Evolutionary conservation across 1,140 invertebrate genomes (phyloP), one percentile per base, ranked within the genome.

Genomic region (Caenorhabditis briggsae): DNA sequence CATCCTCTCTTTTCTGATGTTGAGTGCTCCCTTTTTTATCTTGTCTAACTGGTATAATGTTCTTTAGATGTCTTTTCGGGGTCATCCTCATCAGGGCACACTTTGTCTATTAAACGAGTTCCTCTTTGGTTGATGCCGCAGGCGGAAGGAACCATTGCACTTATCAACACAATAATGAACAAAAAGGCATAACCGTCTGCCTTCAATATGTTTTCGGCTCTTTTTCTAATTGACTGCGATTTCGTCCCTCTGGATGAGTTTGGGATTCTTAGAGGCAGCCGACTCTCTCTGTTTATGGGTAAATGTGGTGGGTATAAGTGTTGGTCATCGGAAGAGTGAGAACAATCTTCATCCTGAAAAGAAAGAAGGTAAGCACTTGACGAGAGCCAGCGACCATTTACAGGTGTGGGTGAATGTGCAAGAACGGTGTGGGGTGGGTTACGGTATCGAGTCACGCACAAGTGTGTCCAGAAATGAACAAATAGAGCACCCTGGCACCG

Each of bases 301-400:
- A 48, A 64, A 83, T 83, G 12, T 83, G 16, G 53, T 59, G 18
- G 7, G 11, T 33, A 33, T 33, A 83, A 83, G 55, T 83, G 58
- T 59, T 59, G 55, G 55, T 83, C 55, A 83, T 59, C 33, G 53
- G 82, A 9, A 12, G 20, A 46, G 20, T 9, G 23, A 48, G 43
- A 59, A 46, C 82, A 43, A 12, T 58, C 48, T 82, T 82, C 56
- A 83, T 83, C 82, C 82, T 83, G 82, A 83, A 83, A 83, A 83
- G 82, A 82, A 25, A 50, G 50, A 82, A 56, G 48, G 23, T 20
- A 83, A 59, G 46, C 82, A 83, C 55, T 61, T 59, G 55, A 59
- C 14, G 33, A 23, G 58, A 33, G 82, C 41, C 59, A 86, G 33
- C 33, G 8, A 25, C 86, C n/a, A 61, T 85, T 83, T 91, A 78